Percentiles rank a stretch among this genome's conserved stretches.
These are phyloP conservation scores for Siniperca knerii DNA, from an alignment of 2,113 vertebrate genomes.

Conservation along the genomic window DNA sequence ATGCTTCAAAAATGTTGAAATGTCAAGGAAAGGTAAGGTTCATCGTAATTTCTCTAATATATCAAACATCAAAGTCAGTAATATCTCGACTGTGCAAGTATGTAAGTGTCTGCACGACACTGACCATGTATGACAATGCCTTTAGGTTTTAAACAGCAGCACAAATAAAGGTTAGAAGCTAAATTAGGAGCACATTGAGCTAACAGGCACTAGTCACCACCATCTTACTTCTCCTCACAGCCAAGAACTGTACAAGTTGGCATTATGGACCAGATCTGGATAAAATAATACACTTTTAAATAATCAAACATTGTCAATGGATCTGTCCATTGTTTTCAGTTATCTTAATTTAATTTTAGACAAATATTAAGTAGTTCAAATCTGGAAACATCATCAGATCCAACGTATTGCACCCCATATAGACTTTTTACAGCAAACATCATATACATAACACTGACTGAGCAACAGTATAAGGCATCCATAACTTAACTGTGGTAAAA, in stretches of 20 bases:
- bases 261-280: slow-evolving; percentile 49
- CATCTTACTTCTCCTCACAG: slow-evolving; percentile 23
- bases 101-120: background rate
- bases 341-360: slow-evolving; percentile 31
- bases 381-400: slow-evolving; percentile 43
- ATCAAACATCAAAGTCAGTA: slow-evolving; percentile 23
- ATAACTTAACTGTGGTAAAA: slow-evolving; percentile 50
- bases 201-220: slow-evolving; percentile 56
- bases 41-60: background rate
- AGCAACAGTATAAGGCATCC: slow-evolving; percentile 68
- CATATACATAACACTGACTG: slow-evolving; percentile 77
- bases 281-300: slow-evolving; percentile 24
- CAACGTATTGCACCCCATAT: slow-evolving; percentile 61
- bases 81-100: background rate
- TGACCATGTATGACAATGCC: slow-evolving; percentile 5
- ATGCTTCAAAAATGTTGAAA: slow-evolving; percentile 52
- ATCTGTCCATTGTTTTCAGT: slow-evolving; percentile 9
- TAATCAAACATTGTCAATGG: slow-evolving; percentile 7
- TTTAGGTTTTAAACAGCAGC: slow-evolving; percentile 56
- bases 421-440: slow-evolving; percentile 57
- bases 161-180: slow-evolving; percentile 34
- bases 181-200: slow-evolving; percentile 24
- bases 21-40: slow-evolving; percentile 20
- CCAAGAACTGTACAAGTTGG: slow-evolving; percentile 58
- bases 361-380: slow-evolving; percentile 41